Conservation (phyloP, 2,113 vertebrate genomes). For the Rhegmatorhina hoffmannsi region DNA sequence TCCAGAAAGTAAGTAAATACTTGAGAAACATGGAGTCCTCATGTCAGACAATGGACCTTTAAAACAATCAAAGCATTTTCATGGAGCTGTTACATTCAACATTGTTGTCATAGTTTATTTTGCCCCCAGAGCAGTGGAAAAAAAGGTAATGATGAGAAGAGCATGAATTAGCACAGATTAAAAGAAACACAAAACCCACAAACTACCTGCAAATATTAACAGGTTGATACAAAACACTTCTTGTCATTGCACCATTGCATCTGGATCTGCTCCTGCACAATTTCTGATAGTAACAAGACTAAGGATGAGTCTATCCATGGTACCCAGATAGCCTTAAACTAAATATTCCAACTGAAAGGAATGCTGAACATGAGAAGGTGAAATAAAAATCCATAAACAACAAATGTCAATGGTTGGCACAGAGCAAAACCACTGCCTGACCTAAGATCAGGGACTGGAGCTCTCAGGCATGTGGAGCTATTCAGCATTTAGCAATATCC, state of each 20-base stretch:
- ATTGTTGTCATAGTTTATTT: neutral
- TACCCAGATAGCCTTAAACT: conserved; percentile 15
- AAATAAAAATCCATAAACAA: conserved; percentile 33
- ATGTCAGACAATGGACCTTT: neutral
- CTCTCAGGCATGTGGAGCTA: neutral
- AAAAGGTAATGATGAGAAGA: neutral
- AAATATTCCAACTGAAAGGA: conserved; percentile 37
- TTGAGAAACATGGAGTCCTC: conserved; percentile 20
- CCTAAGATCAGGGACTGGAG: neutral
- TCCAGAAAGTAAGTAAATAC: conserved; percentile 38
- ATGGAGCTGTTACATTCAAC: neutral
- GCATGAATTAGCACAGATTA: neutral
- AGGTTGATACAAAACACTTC: neutral
- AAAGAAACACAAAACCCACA: neutral
- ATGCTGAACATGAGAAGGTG: conserved; percentile 36
- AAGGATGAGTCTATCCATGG: conserved; percentile 9
- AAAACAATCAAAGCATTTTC: neutral
- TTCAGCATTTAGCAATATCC: neutral
- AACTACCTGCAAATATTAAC: neutral
- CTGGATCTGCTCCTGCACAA: neutral
- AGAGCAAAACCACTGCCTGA: conserved; percentile 16
- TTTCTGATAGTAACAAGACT: conserved; percentile 41
- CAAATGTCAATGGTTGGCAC: neutral
- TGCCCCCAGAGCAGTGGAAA: neutral
- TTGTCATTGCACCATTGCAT: neutral